Conservation (phyloP, 1,140 invertebrate species). For the Pantala flavescens region DNA sequence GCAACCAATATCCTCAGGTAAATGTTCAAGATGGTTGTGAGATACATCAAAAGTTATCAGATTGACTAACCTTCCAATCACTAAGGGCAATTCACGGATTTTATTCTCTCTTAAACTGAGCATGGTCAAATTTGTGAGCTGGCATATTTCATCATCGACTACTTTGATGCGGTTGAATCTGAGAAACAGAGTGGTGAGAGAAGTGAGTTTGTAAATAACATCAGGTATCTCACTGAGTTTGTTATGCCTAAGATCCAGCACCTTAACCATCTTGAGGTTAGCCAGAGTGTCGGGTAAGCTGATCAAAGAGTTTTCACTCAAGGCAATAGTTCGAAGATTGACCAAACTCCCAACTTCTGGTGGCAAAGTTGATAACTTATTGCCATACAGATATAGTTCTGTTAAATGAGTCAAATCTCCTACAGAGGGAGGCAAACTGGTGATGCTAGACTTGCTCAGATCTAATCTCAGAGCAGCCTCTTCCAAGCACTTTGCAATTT, state of each 20-base stretch:
- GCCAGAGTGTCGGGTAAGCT: conserved; percentile 86
- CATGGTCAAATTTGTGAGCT: conserved; percentile 92
- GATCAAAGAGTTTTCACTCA: conserved; percentile 96
- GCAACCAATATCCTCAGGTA: conserved; percentile 90
- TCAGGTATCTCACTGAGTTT: conserved; percentile 97
- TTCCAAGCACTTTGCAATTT: conserved; percentile 84
- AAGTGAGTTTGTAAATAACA: conserved; percentile 89
- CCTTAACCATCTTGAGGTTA: conserved; percentile 75
- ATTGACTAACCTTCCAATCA: conserved; percentile 85
- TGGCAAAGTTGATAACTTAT: conserved; percentile 85
- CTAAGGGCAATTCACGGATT: conserved; percentile 84
- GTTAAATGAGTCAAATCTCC: conserved; percentile 83
- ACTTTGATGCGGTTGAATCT: conserved; percentile 91
- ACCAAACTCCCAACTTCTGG: conserved; percentile 85
- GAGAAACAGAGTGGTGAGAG: conserved; percentile 88
- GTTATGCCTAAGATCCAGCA: conserved; percentile 95
- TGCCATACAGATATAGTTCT: conserved; percentile 96
- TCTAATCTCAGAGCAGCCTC: conserved; percentile 81
- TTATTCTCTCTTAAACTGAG: conserved; percentile 97
- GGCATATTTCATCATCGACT: conserved; percentile 82
- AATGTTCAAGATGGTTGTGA: conserved; percentile 94
- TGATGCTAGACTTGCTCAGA: conserved; percentile 96
- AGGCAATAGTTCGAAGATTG: conserved; percentile 81
- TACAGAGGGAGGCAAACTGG: conserved; percentile 76
- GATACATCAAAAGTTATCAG: conserved; percentile 93